Base-by-base conservation (phyloP, 2,797 vertebrate genomes). In the Malacoraja senta region DNA sequence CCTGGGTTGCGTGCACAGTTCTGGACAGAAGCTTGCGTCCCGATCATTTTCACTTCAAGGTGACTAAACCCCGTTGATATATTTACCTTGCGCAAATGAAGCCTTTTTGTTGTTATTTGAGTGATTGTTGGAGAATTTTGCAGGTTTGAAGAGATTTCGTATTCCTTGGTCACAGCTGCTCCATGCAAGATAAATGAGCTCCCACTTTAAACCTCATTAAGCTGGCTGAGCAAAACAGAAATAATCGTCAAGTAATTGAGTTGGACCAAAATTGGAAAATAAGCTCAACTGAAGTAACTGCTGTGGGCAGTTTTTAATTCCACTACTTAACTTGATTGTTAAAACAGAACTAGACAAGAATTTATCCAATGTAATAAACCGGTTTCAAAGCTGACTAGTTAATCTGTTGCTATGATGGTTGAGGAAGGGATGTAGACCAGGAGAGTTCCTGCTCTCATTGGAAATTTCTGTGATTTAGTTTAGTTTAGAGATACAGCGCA, bases 141-240 rank as follows among this genome's bases (percentile, higher is more conserved):
- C 19, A 79, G 78, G 15, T 79, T 38, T 79, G 8, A 79, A 78
- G 38, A 4, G 78, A 38, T 79, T 38, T 35, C 32, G 38, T 19
- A 19, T 79, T 17, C 35, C 35, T 79, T 38, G 32, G 35, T 24
- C 77, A 17, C 77, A 78, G 77, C 77, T 35, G 77, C 32, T 79
- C 78, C 32, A 19, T 7, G 12, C 32, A 38, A 79, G 78, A 79
- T 38, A 79, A 79, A 79, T 38, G 78, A 79, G 78, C 32, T 35
- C 78, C 19, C 78, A 38, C 78, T 38, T 79, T 79, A 79, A 79
- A 79, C 78, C 35, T 79, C 78, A 79, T 79, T 38, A 79, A 79
- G 78, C 78, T 38, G 32, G 78, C 15, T 79, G 78, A 38, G 78
- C 78, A 38, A 38, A 38, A 38, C 78, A 38, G 35, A 79, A 79